Percentiles rank a stretch among this genome's conserved stretches.
These are phyloP conservation scores for Lonchura striata DNA, from an alignment of 2,113 vertebrate genomes.

Conservation along the genomic window DNA sequence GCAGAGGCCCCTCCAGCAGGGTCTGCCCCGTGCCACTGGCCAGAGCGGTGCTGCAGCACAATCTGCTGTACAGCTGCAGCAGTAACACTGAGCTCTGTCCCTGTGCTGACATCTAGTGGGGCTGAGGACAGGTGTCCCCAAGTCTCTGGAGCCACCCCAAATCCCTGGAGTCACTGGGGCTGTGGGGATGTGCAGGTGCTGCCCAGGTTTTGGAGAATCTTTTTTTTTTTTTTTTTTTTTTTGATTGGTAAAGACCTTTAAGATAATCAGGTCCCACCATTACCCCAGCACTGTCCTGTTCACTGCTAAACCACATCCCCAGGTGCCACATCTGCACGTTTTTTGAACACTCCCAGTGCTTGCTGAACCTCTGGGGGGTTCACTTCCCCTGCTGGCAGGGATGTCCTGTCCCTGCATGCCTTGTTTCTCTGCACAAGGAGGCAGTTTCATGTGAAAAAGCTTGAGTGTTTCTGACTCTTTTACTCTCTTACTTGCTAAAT, in stretches of 20 bases:
- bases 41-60: neutral
- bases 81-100: rapidly evolving
- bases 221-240: neutral
- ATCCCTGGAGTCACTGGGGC: neutral
- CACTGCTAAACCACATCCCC: neutral
- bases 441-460: neutral
- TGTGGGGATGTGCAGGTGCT: neutral
- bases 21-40: rapidly evolving
- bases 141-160: rapidly evolving
- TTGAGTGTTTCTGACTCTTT: neutral
- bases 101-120: conserved; percentile 34
- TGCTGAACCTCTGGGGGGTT: neutral
- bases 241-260: neutral
- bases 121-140: neutral
- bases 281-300: neutral
- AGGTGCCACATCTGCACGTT: neutral
- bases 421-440: neutral
- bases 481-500: neutral
- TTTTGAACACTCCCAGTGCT: neutral
- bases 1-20: neutral
- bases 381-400: neutral
- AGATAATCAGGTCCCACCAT: neutral
- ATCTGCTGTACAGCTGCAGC: rapidly evolving
- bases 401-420: rapidly evolving
- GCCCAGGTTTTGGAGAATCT: neutral